Percentiles rank a stretch among this genome's conserved stretches.
Conservation (phyloP, 2,113 vertebrate species). For the Gasterosteus nipponicus region DNA sequence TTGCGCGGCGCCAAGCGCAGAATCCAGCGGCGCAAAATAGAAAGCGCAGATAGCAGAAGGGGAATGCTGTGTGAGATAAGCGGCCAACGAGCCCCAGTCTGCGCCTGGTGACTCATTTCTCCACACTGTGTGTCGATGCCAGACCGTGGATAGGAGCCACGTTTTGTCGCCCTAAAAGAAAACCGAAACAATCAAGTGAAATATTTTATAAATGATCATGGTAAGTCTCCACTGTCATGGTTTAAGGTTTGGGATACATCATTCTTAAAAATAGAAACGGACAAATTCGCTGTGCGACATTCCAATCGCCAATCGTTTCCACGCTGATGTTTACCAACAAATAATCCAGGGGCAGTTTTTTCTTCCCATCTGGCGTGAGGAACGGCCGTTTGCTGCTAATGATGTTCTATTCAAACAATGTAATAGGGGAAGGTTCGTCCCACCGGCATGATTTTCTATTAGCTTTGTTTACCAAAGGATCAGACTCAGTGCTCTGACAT, state of each 20-base stretch:
- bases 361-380: slow-evolving; percentile 61
- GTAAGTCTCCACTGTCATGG: not conserved
- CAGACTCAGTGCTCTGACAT: slow-evolving; percentile 55
- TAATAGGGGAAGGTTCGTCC: slow-evolving; percentile 70
- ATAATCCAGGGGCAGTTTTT: slow-evolving; percentile 42
- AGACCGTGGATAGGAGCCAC: not conserved
- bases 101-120: not conserved
- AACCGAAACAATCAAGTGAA: not conserved
- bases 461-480: slow-evolving; percentile 73
- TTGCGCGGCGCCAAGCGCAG: not conserved
- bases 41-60: not conserved
- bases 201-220: not conserved
- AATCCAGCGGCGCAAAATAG: not conserved
- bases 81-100: not conserved
- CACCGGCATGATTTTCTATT: slow-evolving; percentile 65
- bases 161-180: not conserved
- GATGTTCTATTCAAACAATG: slow-evolving; percentile 69
- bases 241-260: not conserved
- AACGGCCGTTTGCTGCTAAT: slow-evolving; percentile 67
- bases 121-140: slow-evolving; percentile 1
- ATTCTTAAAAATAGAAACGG: not conserved
- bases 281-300: slow-evolving; percentile 25
- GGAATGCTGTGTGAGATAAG: not conserved
- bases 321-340: slow-evolving; percentile 35
- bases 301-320: slow-evolving; percentile 13